Evolutionary conservation across 30 jellyfish, hydroid and myxozoan species (phyloP).

Genomic region (Nemopilema nomurai): DNA sequence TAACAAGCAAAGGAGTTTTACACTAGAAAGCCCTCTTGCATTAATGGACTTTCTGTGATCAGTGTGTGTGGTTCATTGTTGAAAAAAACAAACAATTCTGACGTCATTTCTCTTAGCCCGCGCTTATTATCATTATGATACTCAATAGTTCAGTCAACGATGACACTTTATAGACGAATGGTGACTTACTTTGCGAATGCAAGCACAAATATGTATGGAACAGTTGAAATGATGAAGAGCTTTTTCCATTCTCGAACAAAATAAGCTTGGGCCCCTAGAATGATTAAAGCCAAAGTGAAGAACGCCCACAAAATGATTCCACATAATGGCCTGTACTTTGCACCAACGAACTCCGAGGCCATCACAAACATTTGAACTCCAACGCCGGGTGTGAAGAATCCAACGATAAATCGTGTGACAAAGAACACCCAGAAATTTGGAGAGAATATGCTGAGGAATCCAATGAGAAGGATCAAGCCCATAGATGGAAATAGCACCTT

Average conservation of each 20-base stretch:
- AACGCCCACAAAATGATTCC: constrained; percentile 77
- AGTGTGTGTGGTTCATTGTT: too few relatives aligned
- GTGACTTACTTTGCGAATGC: constrained; percentile 62
- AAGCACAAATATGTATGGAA: constrained; percentile 69
- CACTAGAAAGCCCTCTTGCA: too few relatives aligned
- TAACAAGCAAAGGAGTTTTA: too few relatives aligned
- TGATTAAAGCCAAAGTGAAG: constrained; percentile 58
- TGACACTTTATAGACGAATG: too few relatives aligned
- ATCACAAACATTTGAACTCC: constrained; percentile 72
- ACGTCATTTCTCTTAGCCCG: too few relatives aligned
- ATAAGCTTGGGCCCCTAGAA: constrained; percentile 77
- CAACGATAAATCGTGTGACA: constrained; percentile 54
- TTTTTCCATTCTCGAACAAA: constrained; percentile 81
- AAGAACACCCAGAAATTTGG: constrained; percentile 56
- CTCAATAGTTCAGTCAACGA: too few relatives aligned
- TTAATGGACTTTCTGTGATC: too few relatives aligned
- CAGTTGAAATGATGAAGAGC: constrained; percentile 68
- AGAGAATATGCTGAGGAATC: constrained; percentile 68
- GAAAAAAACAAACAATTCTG: too few relatives aligned
- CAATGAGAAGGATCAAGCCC: constrained; percentile 47
- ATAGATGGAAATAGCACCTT: constrained; percentile 63
- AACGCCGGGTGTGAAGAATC: constrained; percentile 85
- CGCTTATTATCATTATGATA: too few relatives aligned
- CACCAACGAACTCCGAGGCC: constrained; percentile 84
- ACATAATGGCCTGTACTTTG: constrained; percentile 74